Conservation (phyloP, 2,888 invertebrate genomes). For the Mesochorus sp. region DNA sequence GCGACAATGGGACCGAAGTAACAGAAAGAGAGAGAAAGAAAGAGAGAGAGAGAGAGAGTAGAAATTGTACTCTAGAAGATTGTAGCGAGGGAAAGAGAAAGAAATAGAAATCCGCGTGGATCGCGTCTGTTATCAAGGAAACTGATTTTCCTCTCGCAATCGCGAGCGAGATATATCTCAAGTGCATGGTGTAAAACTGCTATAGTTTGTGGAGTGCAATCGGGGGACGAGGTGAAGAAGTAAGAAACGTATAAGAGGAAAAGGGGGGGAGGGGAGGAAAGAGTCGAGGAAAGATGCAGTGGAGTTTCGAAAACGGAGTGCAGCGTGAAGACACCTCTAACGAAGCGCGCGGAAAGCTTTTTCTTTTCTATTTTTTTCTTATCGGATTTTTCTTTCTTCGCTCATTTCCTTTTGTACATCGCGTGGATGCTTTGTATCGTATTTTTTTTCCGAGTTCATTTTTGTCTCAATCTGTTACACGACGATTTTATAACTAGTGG, state of each 20-base stretch:
- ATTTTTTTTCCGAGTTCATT: slow-evolving; percentile 2
- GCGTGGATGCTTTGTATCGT: not conserved
- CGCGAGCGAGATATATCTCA: slow-evolving; percentile 15
- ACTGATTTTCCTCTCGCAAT: slow-evolving; percentile 47
- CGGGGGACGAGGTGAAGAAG: not conserved
- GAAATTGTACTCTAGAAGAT: not conserved
- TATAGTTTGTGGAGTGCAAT: slow-evolving; percentile 33
- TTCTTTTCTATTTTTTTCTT: too few relatives aligned
- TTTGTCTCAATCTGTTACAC: too few relatives aligned
- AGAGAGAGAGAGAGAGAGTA: not conserved
- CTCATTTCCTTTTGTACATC: not conserved
- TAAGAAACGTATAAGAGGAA: not conserved
- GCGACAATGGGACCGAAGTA: slow-evolving; percentile 48
- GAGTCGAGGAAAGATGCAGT: slow-evolving; percentile 9
- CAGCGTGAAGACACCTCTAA: slow-evolving; percentile 19
- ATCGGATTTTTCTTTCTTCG: slow-evolving; percentile 21
- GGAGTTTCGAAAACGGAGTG: slow-evolving; percentile 14
- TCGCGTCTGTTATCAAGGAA: slow-evolving; percentile 43
- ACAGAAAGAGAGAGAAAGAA: not conserved
- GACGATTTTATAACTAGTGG: too few relatives aligned
- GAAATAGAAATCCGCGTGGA: not conserved
- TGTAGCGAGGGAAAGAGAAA: not conserved
- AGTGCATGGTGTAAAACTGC: not conserved
- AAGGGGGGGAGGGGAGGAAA: not conserved
- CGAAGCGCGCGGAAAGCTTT: slow-evolving; percentile 1